phyloP scores from a whole-genome alignment of 2,113 vertebrate genomes.

The Corvus cornix region DNA sequence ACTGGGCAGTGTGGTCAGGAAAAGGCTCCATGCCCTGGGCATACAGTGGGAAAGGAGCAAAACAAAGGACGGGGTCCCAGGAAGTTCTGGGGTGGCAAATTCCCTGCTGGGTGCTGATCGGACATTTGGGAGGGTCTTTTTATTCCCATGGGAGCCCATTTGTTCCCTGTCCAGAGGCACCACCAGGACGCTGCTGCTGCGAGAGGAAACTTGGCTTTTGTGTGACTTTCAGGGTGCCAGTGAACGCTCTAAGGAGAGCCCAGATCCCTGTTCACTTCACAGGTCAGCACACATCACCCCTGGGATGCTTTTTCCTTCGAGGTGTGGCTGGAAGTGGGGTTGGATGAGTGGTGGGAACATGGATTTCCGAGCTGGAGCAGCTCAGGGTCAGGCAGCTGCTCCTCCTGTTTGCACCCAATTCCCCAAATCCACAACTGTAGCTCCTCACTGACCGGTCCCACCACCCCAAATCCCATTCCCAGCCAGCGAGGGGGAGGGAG shows the following conservation, averaged over 20 bases:
- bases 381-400: neutral
- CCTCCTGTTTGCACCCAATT: neutral
- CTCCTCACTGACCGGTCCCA: neutral
- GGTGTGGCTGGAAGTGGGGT: neutral
- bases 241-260: neutral
- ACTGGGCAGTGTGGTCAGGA: neutral
- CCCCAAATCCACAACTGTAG: fast-evolving
- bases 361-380: neutral
- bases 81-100: neutral
- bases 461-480: neutral
- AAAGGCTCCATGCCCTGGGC: neutral
- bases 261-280: fast-evolving
- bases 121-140: neutral
- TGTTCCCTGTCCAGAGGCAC: neutral
- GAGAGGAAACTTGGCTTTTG: neutral
- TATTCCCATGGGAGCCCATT: neutral
- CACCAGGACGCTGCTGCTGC: neutral
- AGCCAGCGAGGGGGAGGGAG: neutral
- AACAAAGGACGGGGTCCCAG: neutral
- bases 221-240: neutral
- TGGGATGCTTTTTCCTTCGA: fast-evolving
- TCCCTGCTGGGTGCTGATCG: fast-evolving
- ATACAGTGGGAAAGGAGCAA: neutral
- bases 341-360: neutral
- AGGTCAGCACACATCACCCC: neutral